These are phyloP conservation scores for Chaetogeoica ovagalla DNA, from an alignment of 2,888 invertebrate genomes.

Conservation along the genomic window DNA sequence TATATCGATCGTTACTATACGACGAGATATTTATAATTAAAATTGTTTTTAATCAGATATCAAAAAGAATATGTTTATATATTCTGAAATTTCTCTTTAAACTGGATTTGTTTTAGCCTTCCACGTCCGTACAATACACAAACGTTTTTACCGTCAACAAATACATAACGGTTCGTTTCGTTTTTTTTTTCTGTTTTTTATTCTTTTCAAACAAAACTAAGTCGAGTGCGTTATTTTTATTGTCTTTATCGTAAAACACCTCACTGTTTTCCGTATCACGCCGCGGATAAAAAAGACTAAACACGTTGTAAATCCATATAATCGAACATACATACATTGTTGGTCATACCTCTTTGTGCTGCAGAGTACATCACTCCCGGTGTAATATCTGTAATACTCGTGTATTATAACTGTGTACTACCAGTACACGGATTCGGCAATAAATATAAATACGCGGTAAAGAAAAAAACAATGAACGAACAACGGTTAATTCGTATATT, in stretches of 20 bases:
- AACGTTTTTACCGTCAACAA: neutral
- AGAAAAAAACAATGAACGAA: no score
- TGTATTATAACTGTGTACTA: neutral
- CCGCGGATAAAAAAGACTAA: conserved; percentile 6
- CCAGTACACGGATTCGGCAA: neutral
- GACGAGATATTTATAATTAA: neutral
- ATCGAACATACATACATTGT: neutral
- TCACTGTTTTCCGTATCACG: neutral
- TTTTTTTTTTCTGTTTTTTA: neutral
- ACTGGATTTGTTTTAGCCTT: neutral
- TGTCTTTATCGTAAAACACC: conserved; percentile 3
- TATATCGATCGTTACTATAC: no score
- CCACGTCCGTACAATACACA: no score
- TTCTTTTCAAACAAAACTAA: conserved; percentile 1
- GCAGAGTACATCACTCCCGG: neutral
- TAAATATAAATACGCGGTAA: neutral
- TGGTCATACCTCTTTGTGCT: neutral
- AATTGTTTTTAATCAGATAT: neutral
- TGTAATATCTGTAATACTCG: neutral
- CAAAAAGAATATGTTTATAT: neutral
- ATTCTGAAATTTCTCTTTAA: neutral
- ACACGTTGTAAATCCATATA: conserved; percentile 2
- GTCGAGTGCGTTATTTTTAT: conserved; percentile 21
- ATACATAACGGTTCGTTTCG: neutral
- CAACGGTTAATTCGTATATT: no score